Evolutionary conservation across 2,113 vertebrate genomes (phyloP), one percentile per base, ranked within the genome.

Genomic region (Illadopsis cleaveri): DNA sequence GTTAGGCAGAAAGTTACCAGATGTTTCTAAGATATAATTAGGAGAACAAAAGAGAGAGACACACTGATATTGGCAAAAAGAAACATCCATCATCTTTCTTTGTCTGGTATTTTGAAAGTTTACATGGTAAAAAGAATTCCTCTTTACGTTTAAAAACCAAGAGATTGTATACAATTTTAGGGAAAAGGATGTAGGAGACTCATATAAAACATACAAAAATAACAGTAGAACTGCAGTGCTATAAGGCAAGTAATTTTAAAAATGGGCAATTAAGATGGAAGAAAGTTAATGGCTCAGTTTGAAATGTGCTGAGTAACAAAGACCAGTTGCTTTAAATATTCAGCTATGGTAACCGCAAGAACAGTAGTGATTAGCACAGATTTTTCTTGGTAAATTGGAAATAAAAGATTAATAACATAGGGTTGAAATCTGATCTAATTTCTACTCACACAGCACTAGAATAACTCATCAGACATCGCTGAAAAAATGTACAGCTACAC

Each of bases 1-100:
- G 82, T 54, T 75, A 77, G 53, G 51, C 35, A 94, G 66, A 95
- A 86, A 94, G 54, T 72, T 90, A 75, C 88, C 92, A 95, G 82
- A 90, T 93, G 88, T 89, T 94, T 86, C 50, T 77, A 62, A 62
- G 42, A 57, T 66, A 82, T 62, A 87, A 85, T 76, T 68, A 80
- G 56, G 25, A 75, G 50, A 75, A 87, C 38, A 89, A 96, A 83
- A 23, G 35, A 64, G 23, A 70, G 76, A 88, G 38, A 77, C 73
- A 20, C 50, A 48, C 27, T 21, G 22, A 71, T 65, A 73, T 0
- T 3, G 2, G 13, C 70, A 61, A 80, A 86, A 90, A 88, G 37
- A 76, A 92, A 45, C 14, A 68, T 47, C 56, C 48, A 65, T 18
- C 6, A n/a, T 40, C n/a, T 90, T 83, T 90, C 16, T 22, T 82